Conservation (phyloP, 1,140 invertebrate species). For the Vollenhovia emeryi region DNA sequence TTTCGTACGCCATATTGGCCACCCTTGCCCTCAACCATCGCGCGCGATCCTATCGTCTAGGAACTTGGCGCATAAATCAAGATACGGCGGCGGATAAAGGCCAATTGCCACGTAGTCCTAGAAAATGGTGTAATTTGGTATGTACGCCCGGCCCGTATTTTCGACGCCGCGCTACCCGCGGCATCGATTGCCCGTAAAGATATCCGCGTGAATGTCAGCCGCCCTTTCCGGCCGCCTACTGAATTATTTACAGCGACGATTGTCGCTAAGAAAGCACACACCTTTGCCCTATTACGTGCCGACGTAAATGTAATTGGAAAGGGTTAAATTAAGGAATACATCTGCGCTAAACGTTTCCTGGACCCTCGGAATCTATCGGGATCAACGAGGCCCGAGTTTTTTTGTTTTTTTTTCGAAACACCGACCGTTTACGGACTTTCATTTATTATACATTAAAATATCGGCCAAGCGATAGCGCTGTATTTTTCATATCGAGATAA, state of each 20-base stretch:
- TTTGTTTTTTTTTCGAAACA: too few species aligned
- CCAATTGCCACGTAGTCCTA: conserved; percentile 53
- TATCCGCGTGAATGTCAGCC: conserved; percentile 52
- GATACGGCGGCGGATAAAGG: conserved; percentile 60
- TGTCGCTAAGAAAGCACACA: conserved; percentile 30
- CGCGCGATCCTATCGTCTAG: conserved; percentile 60
- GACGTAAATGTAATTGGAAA: conserved; percentile 11
- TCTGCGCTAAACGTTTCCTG: background rate
- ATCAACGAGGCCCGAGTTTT: background rate
- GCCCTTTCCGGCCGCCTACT: conserved; percentile 24
- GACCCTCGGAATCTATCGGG: background rate
- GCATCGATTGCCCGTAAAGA: conserved; percentile 57
- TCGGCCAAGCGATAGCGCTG: background rate
- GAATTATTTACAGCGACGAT: conserved; percentile 67
- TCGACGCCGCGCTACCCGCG: conserved; percentile 22
- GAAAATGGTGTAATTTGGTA: conserved; percentile 58
- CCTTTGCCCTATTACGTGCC: background rate
- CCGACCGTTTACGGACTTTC: background rate
- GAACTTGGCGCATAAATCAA: conserved; percentile 68
- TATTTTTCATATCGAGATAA: conserved; percentile 22
- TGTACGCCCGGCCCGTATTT: conserved; percentile 26
- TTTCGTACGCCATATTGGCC: conserved; percentile 15
- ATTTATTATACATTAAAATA: conserved; percentile 11
- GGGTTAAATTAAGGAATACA: background rate
- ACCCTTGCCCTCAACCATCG: conserved; percentile 2